A percentile compares a stretch with the other conserved stretches of the same genome.
These are phyloP conservation scores for Coregonus sp. DNA, from an alignment of 2,797 vertebrate genomes.

Conservation along the genomic window DNA sequence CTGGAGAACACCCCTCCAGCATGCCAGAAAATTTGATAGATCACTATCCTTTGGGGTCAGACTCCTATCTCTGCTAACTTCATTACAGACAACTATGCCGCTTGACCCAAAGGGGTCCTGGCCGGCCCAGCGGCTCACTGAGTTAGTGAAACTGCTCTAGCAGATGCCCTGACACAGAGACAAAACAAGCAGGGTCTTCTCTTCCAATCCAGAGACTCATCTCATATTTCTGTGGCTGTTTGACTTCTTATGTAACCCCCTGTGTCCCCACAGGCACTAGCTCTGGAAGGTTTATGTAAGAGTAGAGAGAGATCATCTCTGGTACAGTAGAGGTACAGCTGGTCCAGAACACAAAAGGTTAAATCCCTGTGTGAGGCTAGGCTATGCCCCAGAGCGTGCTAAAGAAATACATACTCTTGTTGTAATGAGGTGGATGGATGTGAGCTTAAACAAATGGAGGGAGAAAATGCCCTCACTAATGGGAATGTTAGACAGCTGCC, in stretches of 20 bases:
- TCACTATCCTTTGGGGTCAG: background rate
- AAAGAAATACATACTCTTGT: constrained; percentile 11
- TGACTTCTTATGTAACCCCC: constrained; percentile 16
- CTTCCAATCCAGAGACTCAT: background rate
- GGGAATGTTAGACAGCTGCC: constrained; percentile 15
- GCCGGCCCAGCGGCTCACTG: background rate
- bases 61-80: constrained; percentile 5
- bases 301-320: constrained; percentile 3
- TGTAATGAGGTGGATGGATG: background rate
- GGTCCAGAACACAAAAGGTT: constrained; percentile 1
- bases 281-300: constrained; percentile 6
- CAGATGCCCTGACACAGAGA: background rate
- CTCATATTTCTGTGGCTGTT: background rate
- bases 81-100: constrained; percentile 5
- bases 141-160: background rate
- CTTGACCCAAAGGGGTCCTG: background rate
- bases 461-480: constrained; percentile 45
- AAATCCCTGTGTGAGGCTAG: constrained; percentile 4
- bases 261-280: constrained; percentile 9
- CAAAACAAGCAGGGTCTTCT: background rate
- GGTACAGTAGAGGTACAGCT: constrained; percentile 2
- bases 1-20: background rate
- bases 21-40: background rate
- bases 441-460: constrained; percentile 16
- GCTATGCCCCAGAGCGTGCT: constrained; percentile 12